Percentiles rank a stretch among this genome's conserved stretches.
These are phyloP conservation scores for Ctenomys sociabilis DNA, from an alignment of 2,113 vertebrate species.

Conservation along the genomic window DNA sequence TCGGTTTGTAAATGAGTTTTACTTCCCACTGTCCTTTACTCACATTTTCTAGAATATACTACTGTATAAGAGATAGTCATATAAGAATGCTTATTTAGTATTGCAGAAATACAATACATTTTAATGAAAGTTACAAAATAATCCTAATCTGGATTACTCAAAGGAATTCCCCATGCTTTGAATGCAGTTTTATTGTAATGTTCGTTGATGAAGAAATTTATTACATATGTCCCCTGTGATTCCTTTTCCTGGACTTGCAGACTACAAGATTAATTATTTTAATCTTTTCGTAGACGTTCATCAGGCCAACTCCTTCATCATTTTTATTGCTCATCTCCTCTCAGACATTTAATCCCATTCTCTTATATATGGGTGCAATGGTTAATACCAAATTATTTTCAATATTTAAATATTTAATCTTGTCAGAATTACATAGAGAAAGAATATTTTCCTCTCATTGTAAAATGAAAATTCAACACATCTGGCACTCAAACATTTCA, in stretches of 20 bases:
- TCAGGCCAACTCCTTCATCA: conserved; percentile 42
- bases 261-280: conserved; percentile 54
- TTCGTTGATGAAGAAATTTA: background rate
- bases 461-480: conserved; percentile 32
- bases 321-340: conserved; percentile 50
- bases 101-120: background rate
- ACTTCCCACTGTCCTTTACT: background rate
- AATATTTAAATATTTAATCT: conserved; percentile 31
- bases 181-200: background rate
- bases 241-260: conserved; percentile 2
- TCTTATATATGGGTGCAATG: background rate
- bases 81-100: background rate
- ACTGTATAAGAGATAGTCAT: background rate
- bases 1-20: background rate
- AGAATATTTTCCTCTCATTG: background rate
- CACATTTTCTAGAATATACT: background rate
- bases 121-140: background rate
- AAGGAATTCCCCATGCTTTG: background rate
- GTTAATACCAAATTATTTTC: conserved; percentile 24
- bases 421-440: background rate
- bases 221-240: background rate
- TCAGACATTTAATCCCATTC: conserved; percentile 23
- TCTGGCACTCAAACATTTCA: background rate
- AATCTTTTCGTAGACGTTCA: conserved; percentile 53
- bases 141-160: conserved; percentile 18